Conservation (phyloP, 1,140 invertebrate genomes). For the Grapholita molesta region DNA sequence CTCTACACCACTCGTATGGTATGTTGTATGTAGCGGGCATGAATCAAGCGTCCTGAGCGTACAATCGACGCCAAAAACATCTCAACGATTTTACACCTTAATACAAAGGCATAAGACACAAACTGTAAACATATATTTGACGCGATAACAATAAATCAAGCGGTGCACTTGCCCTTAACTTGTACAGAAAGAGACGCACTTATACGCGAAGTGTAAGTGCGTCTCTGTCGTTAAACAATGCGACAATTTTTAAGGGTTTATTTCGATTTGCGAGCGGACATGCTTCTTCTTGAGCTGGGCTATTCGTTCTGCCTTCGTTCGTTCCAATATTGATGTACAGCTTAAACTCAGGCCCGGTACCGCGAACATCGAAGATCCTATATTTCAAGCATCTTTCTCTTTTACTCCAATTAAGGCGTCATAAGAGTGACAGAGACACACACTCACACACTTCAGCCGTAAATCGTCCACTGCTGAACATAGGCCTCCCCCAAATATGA, state of each 20-base stretch:
- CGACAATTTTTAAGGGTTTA: not conserved
- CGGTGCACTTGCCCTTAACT: not conserved
- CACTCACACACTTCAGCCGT: too few relatives aligned
- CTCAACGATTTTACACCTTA: too few relatives aligned
- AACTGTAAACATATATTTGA: too few relatives aligned
- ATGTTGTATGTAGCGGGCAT: not conserved
- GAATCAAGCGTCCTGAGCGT: conserved; percentile 1
- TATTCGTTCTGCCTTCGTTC: not conserved
- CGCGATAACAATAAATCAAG: not conserved
- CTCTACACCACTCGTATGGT: not conserved
- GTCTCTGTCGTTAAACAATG: not conserved
- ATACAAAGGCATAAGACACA: too few relatives aligned
- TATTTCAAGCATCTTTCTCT: too few relatives aligned
- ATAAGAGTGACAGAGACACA: too few relatives aligned
- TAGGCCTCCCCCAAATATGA: too few relatives aligned
- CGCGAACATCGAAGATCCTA: too few relatives aligned
- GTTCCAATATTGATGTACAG: not conserved
- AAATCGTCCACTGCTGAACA: too few relatives aligned
- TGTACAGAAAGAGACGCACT: not conserved
- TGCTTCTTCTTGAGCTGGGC: not conserved
- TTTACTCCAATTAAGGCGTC: too few relatives aligned
- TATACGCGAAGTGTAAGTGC: not conserved
- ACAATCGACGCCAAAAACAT: too few relatives aligned
- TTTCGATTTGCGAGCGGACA: not conserved
- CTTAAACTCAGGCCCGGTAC: not conserved